Percentiles rank a stretch among this genome's conserved stretches.
phyloP scores from a whole-genome alignment of 1,140 invertebrate genomes.

The Helicoverpa zea region DNA sequence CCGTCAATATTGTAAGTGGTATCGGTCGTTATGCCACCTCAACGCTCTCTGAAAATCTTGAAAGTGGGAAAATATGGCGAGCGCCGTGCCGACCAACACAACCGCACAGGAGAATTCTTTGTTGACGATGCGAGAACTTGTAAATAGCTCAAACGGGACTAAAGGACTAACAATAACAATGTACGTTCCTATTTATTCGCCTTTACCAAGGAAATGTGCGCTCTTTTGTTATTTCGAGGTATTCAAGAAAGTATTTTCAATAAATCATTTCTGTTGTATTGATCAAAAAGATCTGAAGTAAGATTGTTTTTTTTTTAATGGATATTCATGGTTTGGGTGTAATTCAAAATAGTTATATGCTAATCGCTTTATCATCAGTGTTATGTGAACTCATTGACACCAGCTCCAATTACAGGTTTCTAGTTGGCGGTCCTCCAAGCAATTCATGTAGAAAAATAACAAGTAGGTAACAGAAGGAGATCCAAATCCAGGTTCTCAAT shows the following conservation, averaged over 20 bases:
- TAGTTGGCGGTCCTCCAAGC: too few species aligned
- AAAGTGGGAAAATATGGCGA: conserved; percentile 24
- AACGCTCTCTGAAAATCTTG: conserved; percentile 33
- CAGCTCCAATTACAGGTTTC: too few species aligned
- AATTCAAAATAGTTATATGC: too few species aligned
- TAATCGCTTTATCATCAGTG: too few species aligned
- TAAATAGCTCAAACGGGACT: conserved; percentile 28
- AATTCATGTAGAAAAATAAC: too few species aligned
- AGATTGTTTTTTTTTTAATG: background rate
- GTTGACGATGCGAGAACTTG: conserved; percentile 9
- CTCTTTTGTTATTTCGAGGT: conserved; percentile 1
- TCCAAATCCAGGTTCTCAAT: too few species aligned
- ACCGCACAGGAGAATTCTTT: conserved; percentile 31
- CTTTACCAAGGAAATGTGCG: background rate
- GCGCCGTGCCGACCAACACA: background rate
- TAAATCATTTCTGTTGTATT: background rate
- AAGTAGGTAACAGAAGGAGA: too few species aligned
- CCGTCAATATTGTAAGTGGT: conserved; percentile 17
- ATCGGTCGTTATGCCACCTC: conserved; percentile 30
- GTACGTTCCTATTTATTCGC: background rate
- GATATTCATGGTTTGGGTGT: background rate
- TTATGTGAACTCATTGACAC: too few species aligned
- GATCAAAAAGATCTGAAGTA: too few species aligned
- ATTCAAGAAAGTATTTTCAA: background rate
- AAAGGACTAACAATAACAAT: background rate